These are phyloP conservation scores for Orgyia antiqua DNA, from an alignment of 2,888 invertebrate species.

Conservation along the genomic window DNA sequence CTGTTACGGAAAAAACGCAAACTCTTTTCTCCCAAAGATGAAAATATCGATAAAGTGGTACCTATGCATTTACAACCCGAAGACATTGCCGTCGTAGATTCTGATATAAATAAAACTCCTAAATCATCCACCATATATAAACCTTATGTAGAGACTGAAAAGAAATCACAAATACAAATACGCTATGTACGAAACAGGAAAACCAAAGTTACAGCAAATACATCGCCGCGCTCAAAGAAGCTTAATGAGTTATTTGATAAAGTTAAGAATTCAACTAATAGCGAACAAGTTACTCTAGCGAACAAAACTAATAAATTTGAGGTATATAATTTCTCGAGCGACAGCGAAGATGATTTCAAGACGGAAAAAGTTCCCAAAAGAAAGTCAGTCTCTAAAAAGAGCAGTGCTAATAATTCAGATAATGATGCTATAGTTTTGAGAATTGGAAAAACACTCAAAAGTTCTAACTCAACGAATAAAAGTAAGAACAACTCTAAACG, in stretches of 20 bases:
- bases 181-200: slow-evolving; percentile 31
- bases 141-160: slow-evolving; percentile 53
- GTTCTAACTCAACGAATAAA: slow-evolving; percentile 22
- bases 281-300: slow-evolving; percentile 33
- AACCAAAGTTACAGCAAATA: slow-evolving; percentile 15
- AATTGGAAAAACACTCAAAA: slow-evolving; percentile 17
- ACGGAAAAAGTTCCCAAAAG: slow-evolving; percentile 26
- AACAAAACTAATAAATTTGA: slow-evolving; percentile 31
- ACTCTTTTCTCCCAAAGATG: slow-evolving; percentile 58
- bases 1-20: slow-evolving; percentile 46
- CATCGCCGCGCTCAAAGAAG: slow-evolving; percentile 44
- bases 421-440: slow-evolving; percentile 29
- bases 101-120: slow-evolving; percentile 25
- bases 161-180: slow-evolving; percentile 35
- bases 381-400: slow-evolving; percentile 28
- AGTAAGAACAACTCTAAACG: slow-evolving; percentile 23
- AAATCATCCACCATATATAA: slow-evolving; percentile 30
- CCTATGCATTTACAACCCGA: slow-evolving; percentile 9
- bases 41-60: slow-evolving; percentile 19
- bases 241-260: slow-evolving; percentile 48
- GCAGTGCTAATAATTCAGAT: slow-evolving; percentile 27
- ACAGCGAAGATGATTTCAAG: slow-evolving; percentile 59
- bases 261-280: slow-evolving; percentile 39
- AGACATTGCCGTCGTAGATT: slow-evolving; percentile 19
- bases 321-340: slow-evolving; percentile 54